Evolutionary conservation across 2,888 invertebrate genomes (phyloP), one percentile per base, ranked within the genome.

Genomic region (Rhingia rostrata): DNA sequence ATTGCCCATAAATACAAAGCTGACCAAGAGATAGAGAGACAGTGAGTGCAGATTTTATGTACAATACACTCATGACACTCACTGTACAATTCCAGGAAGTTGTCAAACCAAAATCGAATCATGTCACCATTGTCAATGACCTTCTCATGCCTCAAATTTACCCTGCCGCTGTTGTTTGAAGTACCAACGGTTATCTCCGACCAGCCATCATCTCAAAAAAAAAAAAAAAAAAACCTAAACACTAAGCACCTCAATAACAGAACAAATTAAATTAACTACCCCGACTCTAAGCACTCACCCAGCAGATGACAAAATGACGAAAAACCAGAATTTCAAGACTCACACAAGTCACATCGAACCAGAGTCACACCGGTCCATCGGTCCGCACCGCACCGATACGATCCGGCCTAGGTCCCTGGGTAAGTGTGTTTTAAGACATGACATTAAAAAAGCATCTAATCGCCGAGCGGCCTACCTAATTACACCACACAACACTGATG

Each of bases 361-460:
- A 69, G 53, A 45, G 47, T 60, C 54, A 39, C n/a, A 63, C 39
- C 60, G 41, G 53, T 69, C 54, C 56, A 56, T 33, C 56, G 53
- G 54, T 14, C 33, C 4, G 43, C n/a, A n/a, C 49, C 70, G 49
- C 22, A 22, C 49, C 14, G 49, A 7, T n/a, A 12, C 32, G 12
- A n/a, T 22, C 37, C 53, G 45, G 22, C 37, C n/a, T 35, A 7
- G 30, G 37, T 45, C 12, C 33, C 39, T 30, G 6, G 6, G 22
- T 69, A 67, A 83, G 73, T 79, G 79, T 56, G 79, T 83, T 83
- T 83, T 79, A 80, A 84, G 84, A 74, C 84, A 61, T 70, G 70
- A 84, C 74, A 84, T 80, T 70, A 84, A 84, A 84, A 75, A 79
- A 80, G 74, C 84, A 84, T 84, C 80, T 84, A 84, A 84, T 84